Base-by-base conservation (phyloP, 1,140 invertebrate species). In the Euglossa dilemma region DNA sequence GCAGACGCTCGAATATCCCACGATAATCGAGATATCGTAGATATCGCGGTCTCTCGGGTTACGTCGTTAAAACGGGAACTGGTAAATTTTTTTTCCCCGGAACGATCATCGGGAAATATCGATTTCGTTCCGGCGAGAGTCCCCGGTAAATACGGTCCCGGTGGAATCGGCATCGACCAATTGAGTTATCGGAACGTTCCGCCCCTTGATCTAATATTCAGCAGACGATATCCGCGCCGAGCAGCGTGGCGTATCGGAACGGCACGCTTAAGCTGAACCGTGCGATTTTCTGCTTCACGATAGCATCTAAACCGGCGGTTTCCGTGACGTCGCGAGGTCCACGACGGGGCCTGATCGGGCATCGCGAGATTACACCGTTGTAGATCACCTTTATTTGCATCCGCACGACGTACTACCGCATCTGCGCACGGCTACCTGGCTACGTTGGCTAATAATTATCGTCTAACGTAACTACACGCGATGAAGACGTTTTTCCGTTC, bases 311-410 rank as follows among this genome's bases (percentile, higher is more conserved):
- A 85, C 72, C 43, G 59, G 64, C 50, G 50, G 47, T 74, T 69
- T 76, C 50, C 47, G 43, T 50, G 69, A 72, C 76, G 76, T 85
- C 79, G 83, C 73, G 85, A 74, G 84, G 82, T 73, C 80, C 57
- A 57, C 73, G 57, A 56, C 36, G 1, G 36, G 36, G 36, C 28
- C 83, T 78, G 70, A 57, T 79, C 86, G 78, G 64, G 78, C 79
- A 85, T 87, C 86, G 86, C 79, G 84, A 86, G 87, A 87, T 87
- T 85, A 83, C 87, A 85, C 87, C 83, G 86, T 73, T 80, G 87
- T 87, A 87, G 86, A 90, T 90, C 87, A 89, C 80, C 86, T 90
- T 90, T 90, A 90, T 90, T 90, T 90, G 89, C 89, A 90, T 88
- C 83, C 75, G 86, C 86, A 87, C 85, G 85, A 87, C 86, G 86